These are phyloP conservation scores for Malaclemys terrapin DNA, from an alignment of 2,113 vertebrate genomes.

Conservation along the genomic window DNA sequence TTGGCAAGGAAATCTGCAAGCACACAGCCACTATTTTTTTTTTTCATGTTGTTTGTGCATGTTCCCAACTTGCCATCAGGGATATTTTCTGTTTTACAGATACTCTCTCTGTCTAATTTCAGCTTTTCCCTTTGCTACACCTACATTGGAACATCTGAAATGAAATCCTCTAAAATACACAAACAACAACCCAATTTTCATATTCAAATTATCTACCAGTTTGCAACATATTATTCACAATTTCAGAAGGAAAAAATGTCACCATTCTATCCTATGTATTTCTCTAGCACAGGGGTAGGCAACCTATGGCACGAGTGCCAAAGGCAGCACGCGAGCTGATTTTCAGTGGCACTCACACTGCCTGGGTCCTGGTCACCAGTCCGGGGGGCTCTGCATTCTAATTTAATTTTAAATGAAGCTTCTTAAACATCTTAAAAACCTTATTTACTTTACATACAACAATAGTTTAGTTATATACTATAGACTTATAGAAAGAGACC, in stretches of 20 bases:
- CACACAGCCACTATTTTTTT: neutral
- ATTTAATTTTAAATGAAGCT: too few relatives aligned
- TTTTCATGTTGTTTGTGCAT: neutral
- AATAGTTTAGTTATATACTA: too few relatives aligned
- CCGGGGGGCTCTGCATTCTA: too few relatives aligned
- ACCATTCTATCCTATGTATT: neutral
- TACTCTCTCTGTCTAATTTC: neutral
- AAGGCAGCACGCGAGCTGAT: too few relatives aligned
- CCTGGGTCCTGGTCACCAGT: too few relatives aligned
- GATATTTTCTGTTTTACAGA: neutral
- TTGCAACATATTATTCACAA: neutral
- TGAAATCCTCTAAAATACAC: neutral
- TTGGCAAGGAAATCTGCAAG: neutral
- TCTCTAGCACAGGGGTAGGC: neutral
- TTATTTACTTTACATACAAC: too few relatives aligned
- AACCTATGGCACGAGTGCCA: too few relatives aligned
- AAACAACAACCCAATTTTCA: neutral
- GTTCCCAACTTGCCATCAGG: neutral
- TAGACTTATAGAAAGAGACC: too few relatives aligned
- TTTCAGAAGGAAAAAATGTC: neutral
- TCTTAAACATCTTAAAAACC: too few relatives aligned
- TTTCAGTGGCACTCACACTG: too few relatives aligned
- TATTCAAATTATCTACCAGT: neutral
- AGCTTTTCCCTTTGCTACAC: neutral
- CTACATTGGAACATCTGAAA: neutral